A percentile compares a stretch with the other conserved stretches of the same genome.
Conservation (phyloP, 1,140 invertebrate species). For the Eciton burchellii region DNA sequence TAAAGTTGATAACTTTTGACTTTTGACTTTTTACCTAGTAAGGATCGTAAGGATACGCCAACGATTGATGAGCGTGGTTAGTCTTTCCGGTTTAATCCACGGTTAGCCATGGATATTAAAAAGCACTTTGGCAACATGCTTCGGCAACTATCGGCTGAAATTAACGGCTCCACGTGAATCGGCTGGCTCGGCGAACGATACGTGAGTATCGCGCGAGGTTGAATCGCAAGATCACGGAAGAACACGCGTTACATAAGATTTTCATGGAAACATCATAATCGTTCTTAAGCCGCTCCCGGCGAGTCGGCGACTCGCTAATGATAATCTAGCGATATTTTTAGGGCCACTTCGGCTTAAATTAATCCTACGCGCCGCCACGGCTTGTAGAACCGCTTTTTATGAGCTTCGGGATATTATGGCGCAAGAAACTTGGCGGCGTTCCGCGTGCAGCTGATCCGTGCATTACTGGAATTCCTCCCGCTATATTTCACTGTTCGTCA, state of each 20-base stretch:
- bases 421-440: constrained; percentile 25
- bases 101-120: constrained; percentile 51
- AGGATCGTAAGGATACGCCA: not conserved
- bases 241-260: constrained; percentile 60
- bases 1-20: not conserved
- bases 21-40: too few relatives aligned
- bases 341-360: constrained; percentile 40
- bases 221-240: constrained; percentile 62
- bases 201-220: constrained; percentile 31
- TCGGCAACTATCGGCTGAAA: constrained; percentile 53
- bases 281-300: constrained; percentile 39
- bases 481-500: not conserved
- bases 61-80: constrained; percentile 25
- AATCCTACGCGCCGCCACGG: constrained; percentile 26
- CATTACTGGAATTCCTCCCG: not conserved
- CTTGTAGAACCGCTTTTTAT: constrained; percentile 31
- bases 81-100: constrained; percentile 45
- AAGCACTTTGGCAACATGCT: constrained; percentile 29
- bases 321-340: constrained; percentile 60
- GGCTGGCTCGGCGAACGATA: constrained; percentile 42
- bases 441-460: not conserved
- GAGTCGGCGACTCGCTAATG: constrained; percentile 48
- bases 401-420: constrained; percentile 9
- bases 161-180: constrained; percentile 56
- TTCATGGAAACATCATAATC: constrained; percentile 66